Percentiles rank a stretch among this genome's conserved stretches.
phyloP scores from a whole-genome alignment of 2,797 vertebrate species.

The Heliangelus exortis region DNA sequence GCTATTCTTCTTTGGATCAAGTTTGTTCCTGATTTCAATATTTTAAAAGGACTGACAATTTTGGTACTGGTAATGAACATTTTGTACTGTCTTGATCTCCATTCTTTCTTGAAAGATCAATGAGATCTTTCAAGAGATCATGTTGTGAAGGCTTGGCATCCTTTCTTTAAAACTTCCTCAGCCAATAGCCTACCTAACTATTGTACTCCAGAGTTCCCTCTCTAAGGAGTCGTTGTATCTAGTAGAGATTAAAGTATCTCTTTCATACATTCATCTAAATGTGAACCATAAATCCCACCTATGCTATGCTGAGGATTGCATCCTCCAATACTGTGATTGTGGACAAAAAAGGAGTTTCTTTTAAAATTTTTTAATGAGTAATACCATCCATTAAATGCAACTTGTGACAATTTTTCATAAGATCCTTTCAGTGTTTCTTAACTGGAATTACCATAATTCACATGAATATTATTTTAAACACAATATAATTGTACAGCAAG shows the following conservation, averaged over 20 bases:
- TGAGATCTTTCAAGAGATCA: background rate
- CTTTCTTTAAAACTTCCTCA: background rate
- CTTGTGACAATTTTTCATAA: background rate
- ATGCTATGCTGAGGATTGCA: background rate
- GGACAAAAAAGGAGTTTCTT: background rate
- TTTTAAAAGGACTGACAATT: background rate
- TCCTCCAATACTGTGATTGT: background rate
- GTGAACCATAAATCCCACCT: background rate
- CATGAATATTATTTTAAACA: conserved; percentile 16
- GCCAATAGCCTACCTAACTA: background rate
- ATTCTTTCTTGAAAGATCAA: background rate
- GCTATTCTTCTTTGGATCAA: background rate
- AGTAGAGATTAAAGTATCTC: background rate
- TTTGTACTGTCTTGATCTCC: background rate
- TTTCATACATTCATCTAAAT: background rate
- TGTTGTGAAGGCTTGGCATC: background rate
- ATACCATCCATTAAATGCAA: background rate
- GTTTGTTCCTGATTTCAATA: background rate
- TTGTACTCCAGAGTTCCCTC: background rate
- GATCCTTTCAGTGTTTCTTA: background rate
- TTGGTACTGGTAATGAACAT: background rate
- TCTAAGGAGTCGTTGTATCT: background rate
- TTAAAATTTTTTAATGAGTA: background rate
- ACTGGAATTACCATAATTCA: conserved; percentile 5
- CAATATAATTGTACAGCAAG: background rate